phyloP scores from a whole-genome alignment of 2,113 vertebrate species.

The Bos javanicus region DNA sequence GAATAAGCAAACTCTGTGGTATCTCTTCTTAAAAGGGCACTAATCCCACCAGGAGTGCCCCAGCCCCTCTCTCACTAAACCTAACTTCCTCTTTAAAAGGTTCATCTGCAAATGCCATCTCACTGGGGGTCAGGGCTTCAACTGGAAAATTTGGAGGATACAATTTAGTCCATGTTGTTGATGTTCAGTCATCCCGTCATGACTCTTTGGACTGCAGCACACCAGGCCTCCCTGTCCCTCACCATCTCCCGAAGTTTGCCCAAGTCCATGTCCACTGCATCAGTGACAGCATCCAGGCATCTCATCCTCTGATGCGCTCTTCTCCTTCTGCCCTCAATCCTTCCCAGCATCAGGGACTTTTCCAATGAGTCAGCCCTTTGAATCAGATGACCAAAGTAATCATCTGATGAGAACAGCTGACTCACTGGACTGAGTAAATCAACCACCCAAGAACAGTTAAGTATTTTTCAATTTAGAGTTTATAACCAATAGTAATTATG shows the following conservation, averaged over 20 bases:
- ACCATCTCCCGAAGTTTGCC: not conserved
- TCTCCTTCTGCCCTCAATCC: not conserved
- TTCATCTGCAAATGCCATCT: not conserved
- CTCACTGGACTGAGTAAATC: not conserved
- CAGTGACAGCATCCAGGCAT: rapidly evolving
- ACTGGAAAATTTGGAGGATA: not conserved
- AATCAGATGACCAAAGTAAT: not conserved
- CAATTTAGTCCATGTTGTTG: not conserved
- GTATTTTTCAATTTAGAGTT: not conserved
- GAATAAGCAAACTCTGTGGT: not conserved
- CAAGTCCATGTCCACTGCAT: not conserved
- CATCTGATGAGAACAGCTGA: not conserved
- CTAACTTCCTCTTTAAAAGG: not conserved
- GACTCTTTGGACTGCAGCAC: not conserved
- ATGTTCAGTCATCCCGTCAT: not conserved
- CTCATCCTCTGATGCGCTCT: not conserved
- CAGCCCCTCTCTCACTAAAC: not conserved
- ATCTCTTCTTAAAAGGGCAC: not conserved
- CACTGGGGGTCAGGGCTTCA: not conserved
- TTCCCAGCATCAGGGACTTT: not conserved
- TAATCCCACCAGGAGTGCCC: not conserved
- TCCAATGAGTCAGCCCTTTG: not conserved
- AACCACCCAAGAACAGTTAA: not conserved
- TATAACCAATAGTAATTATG: not conserved
- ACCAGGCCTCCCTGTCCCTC: not conserved